A percentile compares a stretch with the other conserved stretches of the same genome.
Evolutionary conservation across 1,140 invertebrate genomes (phyloP).

Genomic region (Mamestra configurata): DNA sequence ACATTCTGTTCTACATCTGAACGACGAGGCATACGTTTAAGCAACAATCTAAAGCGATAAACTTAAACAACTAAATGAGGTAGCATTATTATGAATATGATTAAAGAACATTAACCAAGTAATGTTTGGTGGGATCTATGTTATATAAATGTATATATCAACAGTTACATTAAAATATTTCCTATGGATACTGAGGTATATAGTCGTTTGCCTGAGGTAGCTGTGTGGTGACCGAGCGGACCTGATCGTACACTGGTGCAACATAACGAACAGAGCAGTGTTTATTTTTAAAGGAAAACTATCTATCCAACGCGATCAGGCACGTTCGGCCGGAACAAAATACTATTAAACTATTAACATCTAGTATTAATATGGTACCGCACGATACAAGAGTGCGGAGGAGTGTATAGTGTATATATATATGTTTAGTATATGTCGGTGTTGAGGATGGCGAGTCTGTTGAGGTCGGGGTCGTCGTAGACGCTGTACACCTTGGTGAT

Average conservation of each 20-base stretch:
- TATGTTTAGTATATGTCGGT: slow-evolving; percentile 73
- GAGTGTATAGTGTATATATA: background rate
- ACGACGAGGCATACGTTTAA: slow-evolving; percentile 52
- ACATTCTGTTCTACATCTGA: slow-evolving; percentile 47
- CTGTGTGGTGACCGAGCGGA: slow-evolving; percentile 60
- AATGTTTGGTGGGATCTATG: slow-evolving; percentile 85
- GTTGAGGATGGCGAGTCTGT: slow-evolving; percentile 66
- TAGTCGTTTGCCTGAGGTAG: slow-evolving; percentile 82
- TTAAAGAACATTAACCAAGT: slow-evolving; percentile 76
- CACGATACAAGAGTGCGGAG: background rate
- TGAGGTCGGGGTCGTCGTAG: slow-evolving; percentile 60
- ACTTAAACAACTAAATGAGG: slow-evolving; percentile 79
- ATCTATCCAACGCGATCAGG: slow-evolving; percentile 33
- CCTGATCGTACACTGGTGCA: slow-evolving; percentile 17
- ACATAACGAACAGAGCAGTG: background rate
- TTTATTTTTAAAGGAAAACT: background rate
- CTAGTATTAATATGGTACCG: slow-evolving; percentile 63
- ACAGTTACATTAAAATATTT: slow-evolving; percentile 79
- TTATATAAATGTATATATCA: slow-evolving; percentile 80
- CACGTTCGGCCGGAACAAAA: slow-evolving; percentile 40
- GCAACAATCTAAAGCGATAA: slow-evolving; percentile 52
- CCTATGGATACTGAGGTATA: slow-evolving; percentile 85
- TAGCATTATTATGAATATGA: slow-evolving; percentile 84
- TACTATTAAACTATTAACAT: slow-evolving; percentile 57
- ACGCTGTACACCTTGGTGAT: slow-evolving; percentile 64